Conservation (phyloP, 2,797 vertebrate genomes). For the Varecia variegata region DNA sequence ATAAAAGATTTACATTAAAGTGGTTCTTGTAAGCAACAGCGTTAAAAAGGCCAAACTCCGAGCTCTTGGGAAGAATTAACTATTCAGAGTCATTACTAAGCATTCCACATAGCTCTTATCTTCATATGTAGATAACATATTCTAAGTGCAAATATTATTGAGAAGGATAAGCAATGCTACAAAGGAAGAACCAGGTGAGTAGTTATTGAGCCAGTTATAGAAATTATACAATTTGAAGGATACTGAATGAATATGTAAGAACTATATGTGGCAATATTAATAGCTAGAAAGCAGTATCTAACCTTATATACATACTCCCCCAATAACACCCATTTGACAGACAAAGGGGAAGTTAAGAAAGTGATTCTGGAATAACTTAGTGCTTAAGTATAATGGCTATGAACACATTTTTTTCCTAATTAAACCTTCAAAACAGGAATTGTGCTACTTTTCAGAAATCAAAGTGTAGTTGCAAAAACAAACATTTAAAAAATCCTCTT, state of each 20-base stretch:
- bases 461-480: background rate
- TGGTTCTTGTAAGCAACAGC: background rate
- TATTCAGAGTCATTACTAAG: background rate
- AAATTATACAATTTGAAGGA: background rate
- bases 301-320: background rate
- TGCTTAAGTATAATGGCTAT: background rate
- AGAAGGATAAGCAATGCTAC: background rate
- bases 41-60: background rate
- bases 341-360: background rate
- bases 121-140: background rate
- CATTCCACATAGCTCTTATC: background rate
- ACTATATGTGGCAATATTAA: background rate
- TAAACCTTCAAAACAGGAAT: slow-evolving; percentile 4
- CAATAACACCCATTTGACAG: background rate
- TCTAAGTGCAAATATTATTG: background rate
- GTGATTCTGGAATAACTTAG: background rate
- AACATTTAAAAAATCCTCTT: background rate
- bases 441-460: slow-evolving; percentile 13
- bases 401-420: background rate
- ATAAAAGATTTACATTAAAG: slow-evolving; percentile 38
- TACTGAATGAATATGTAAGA: background rate
- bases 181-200: background rate
- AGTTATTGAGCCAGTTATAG: background rate
- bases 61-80: background rate
- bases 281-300: background rate